Evolutionary conservation across 2,888 invertebrate genomes (phyloP).

Genomic region (Campoplex nolae): DNA sequence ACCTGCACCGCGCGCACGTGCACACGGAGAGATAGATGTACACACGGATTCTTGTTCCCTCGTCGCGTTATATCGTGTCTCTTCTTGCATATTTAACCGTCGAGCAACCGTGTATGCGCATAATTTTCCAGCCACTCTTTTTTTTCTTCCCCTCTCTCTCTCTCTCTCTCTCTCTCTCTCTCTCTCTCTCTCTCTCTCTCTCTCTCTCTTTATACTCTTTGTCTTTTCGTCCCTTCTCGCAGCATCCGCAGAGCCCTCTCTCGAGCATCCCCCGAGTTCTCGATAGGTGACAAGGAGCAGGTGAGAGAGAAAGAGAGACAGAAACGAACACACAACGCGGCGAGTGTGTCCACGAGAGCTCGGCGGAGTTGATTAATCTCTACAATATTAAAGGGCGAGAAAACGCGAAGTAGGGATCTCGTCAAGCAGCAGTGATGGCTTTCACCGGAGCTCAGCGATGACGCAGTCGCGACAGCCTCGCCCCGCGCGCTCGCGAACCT

Average conservation of each 20-base stretch:
- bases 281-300: slow-evolving; percentile 1
- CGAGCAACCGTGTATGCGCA: slow-evolving; percentile 71
- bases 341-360: slow-evolving; percentile 61
- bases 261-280: slow-evolving; percentile 26
- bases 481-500: neutral
- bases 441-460: slow-evolving; percentile 39
- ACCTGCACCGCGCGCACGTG: no score
- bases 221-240: neutral
- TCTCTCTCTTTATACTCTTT: neutral
- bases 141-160: neutral
- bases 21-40: neutral
- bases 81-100: slow-evolving; percentile 71
- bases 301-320: neutral
- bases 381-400: slow-evolving; percentile 79
- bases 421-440: slow-evolving; percentile 39
- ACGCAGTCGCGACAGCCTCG: slow-evolving; percentile 17
- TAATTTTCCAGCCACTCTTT: slow-evolving; percentile 66
- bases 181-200: neutral
- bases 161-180: neutral
- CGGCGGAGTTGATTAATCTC: slow-evolving; percentile 80
- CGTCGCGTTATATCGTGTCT: slow-evolving; percentile 55
- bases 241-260: slow-evolving; percentile 23
- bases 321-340: slow-evolving; percentile 26
- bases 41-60: slow-evolving; percentile 48
- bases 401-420: slow-evolving; percentile 44